Evolutionary conservation across 2,113 vertebrate genomes (phyloP).

Genomic region (Neolamprologus variostigma): DNA sequence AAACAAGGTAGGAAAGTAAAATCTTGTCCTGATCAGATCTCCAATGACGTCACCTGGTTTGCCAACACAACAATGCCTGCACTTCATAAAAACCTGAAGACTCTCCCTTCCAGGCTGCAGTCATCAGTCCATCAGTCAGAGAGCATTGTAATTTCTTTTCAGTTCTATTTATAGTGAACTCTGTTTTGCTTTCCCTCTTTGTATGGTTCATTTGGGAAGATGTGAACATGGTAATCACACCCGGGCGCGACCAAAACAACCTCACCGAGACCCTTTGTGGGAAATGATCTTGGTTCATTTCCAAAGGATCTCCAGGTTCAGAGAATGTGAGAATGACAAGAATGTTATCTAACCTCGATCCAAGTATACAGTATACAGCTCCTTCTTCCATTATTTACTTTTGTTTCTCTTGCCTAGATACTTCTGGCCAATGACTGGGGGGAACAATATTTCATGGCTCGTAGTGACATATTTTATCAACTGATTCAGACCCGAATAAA

Average conservation of each 20-base stretch:
- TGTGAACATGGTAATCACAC: neutral
- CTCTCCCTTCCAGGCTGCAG: neutral
- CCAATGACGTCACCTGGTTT: neutral
- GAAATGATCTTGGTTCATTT: neutral
- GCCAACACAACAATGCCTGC: neutral
- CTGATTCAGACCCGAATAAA: neutral
- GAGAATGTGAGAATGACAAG: neutral
- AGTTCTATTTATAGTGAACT: neutral
- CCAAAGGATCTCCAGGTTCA: neutral
- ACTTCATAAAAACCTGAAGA: neutral
- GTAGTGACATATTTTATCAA: neutral
- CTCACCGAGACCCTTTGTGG: neutral
- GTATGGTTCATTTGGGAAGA: neutral
- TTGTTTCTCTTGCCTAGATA: neutral
- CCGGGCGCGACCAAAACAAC: neutral
- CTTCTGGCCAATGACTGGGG: neutral
- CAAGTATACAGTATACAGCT: neutral
- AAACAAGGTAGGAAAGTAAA: neutral
- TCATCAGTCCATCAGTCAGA: neutral
- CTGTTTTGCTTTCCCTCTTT: neutral
- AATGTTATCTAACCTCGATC: neutral
- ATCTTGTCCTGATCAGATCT: neutral
- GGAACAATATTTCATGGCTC: rapidly evolving
- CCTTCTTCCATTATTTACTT: neutral
- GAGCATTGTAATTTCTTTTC: neutral